Evolutionary conservation across 2,888 invertebrate genomes (phyloP).

Genomic region (Periphyllus acericola): DNA sequence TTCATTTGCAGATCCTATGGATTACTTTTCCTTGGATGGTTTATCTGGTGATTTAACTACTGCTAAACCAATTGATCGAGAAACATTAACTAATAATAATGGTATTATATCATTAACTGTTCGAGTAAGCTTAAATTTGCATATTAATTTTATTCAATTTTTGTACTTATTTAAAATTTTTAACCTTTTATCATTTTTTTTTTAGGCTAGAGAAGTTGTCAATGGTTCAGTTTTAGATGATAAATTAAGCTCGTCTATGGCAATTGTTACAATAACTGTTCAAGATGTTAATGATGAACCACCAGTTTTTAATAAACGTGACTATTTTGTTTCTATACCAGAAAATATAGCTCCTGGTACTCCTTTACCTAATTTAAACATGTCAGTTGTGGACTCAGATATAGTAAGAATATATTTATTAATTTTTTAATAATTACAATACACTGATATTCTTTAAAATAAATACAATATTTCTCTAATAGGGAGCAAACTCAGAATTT

Average conservation of each 20-base stretch:
- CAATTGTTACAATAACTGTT: conserved; percentile 83
- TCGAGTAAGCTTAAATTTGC: conserved; percentile 69
- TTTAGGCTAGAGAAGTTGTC: conserved; percentile 80
- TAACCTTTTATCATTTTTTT: background rate
- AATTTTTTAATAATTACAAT: background rate
- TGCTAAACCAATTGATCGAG: conserved; percentile 85
- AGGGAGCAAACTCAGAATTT: conserved; percentile 88
- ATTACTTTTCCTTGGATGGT: conserved; percentile 85
- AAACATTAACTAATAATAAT: conserved; percentile 81
- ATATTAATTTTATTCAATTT: background rate
- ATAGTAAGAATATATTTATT: conserved; percentile 72
- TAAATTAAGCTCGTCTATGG: conserved; percentile 75
- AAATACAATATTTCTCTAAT: conserved; percentile 65
- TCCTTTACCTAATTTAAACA: conserved; percentile 82
- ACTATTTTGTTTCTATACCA: conserved; percentile 82
- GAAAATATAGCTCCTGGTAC: conserved; percentile 86
- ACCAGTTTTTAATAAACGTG: conserved; percentile 82
- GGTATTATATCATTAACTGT: conserved; percentile 83
- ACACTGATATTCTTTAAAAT: background rate
- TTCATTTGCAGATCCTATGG: conserved; percentile 79
- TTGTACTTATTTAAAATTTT: background rate
- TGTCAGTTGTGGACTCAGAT: conserved; percentile 87
- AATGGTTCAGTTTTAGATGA: conserved; percentile 78
- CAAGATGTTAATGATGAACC: conserved; percentile 91
- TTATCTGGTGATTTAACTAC: conserved; percentile 83